Evolutionary conservation across 2,888 invertebrate species (phyloP), one percentile per base, ranked within the genome.

Genomic region (Odontocolon sp.): DNA sequence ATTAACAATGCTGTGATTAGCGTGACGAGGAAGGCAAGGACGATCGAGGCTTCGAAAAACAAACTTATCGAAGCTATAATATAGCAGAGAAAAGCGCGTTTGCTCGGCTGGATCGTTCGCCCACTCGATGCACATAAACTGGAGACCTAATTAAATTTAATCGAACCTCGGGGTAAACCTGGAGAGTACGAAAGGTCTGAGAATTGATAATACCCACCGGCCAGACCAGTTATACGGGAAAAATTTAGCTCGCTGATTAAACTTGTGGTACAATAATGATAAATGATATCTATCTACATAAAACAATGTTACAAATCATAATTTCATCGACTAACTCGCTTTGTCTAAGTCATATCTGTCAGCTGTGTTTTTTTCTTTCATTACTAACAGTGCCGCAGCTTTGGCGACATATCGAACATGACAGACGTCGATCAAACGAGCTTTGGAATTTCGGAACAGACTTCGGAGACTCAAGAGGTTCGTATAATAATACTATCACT

Each of bases 331-430:
- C 76, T 70, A 80, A 80, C 76, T 80, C 61, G 72, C 76, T 78
- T 78, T 63, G 72, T 67, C 63, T 70, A 68, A 78, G 54, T 73
- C 67, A 78, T 77, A 82, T 78, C 81, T 83, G 83, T 83, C 81
- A 83, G 85, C 81, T 84, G 80, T 85, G 82, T 84, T 87, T 86
- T 63, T 71, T 75, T 50, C 21, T 74, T 74, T 74, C 86, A 83
- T 88, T 83, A 87, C 85, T 88, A 87, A 87, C 91, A 93, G 93
- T 92, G 93, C 91, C 92, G 93, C 88, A 93, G 93, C 91, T 93
- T 93, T 88, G 93, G 93, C 86, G 93, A 93, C 90, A 91, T 93
- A 86, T 92, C 92, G 85, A 92, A 92, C 89, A 90, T 92, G 83
- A 91, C 88, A 68, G 91, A 92, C 78, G 91, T 90, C 78, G 90